Percentiles rank a stretch among this genome's conserved stretches.
These are phyloP conservation scores for Clinocottus analis DNA, from an alignment of 2,113 vertebrate species.

Conservation along the genomic window DNA sequence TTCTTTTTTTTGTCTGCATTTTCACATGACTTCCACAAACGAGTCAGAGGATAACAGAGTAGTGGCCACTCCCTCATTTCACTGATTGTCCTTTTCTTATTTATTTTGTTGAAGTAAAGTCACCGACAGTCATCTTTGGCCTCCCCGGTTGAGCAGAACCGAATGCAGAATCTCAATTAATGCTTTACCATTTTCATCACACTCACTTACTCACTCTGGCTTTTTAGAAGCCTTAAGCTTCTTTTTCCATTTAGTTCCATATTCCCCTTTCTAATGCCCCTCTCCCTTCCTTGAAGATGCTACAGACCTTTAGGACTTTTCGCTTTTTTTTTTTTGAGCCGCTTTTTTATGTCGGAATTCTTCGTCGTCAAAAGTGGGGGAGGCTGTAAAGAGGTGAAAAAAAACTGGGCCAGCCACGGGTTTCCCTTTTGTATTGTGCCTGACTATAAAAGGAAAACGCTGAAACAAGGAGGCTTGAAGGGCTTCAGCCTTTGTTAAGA, in stretches of 20 bases:
- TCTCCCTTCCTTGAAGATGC: neutral
- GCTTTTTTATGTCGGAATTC: slow-evolving; percentile 45
- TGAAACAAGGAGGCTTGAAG: slow-evolving; percentile 11
- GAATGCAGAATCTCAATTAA: slow-evolving; percentile 60
- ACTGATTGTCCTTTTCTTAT: slow-evolving; percentile 29
- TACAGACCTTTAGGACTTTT: slow-evolving; percentile 26
- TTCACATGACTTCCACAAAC: slow-evolving; percentile 37
- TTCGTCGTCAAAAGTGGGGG: neutral
- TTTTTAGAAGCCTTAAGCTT: slow-evolving; percentile 23
- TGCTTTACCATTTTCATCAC: slow-evolving; percentile 35
- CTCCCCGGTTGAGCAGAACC: slow-evolving; percentile 29
- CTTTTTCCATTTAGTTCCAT: slow-evolving; percentile 26
- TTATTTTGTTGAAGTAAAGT: slow-evolving; percentile 33
- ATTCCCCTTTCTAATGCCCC: neutral
- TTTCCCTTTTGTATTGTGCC: slow-evolving; percentile 2
- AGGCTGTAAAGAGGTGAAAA: slow-evolving; percentile 22
- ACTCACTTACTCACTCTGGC: slow-evolving; percentile 18
- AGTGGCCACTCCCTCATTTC: slow-evolving; percentile 18
- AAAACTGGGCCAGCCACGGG: slow-evolving; percentile 51
- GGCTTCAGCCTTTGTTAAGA: slow-evolving; percentile 1
- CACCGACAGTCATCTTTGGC: slow-evolving; percentile 54
- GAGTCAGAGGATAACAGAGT: slow-evolving; percentile 9
- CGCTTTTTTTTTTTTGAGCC: slow-evolving; percentile 12
- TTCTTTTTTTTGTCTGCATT: slow-evolving; percentile 4
- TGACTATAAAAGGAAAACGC: slow-evolving; percentile 9